Percentiles rank a stretch among this genome's conserved stretches.
These are phyloP conservation scores for Rhinopomastus cyanomelas DNA, from an alignment of 2,113 vertebrate species.

Conservation along the genomic window DNA sequence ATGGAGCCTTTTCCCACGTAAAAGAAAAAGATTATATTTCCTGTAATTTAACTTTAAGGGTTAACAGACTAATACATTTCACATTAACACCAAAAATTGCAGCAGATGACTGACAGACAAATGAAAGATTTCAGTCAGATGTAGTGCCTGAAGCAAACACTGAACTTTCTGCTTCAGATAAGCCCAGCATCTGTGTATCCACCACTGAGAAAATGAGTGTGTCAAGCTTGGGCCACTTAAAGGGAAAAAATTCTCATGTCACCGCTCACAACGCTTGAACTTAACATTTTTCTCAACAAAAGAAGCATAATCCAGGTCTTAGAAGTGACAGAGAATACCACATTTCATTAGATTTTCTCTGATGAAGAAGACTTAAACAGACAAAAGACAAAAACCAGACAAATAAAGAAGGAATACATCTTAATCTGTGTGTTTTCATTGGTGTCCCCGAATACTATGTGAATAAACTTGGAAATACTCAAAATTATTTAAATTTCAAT, in stretches of 20 bases:
- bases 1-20: neutral
- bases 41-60: neutral
- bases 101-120: slow-evolving; percentile 14
- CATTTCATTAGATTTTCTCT: slow-evolving; percentile 25
- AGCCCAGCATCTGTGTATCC: slow-evolving; percentile 38
- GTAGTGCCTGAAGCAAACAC: slow-evolving; percentile 45
- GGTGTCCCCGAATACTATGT: neutral
- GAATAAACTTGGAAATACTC: neutral
- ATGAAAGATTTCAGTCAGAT: slow-evolving; percentile 59
- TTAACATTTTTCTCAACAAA: slow-evolving; percentile 35
- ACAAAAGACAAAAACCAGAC: neutral
- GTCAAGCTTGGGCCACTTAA: neutral
- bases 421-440: neutral
- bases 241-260: slow-evolving; percentile 25
- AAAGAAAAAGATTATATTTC: neutral
- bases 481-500: neutral
- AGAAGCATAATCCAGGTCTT: slow-evolving; percentile 21
- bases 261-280: neutral
- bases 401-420: slow-evolving; percentile 5
- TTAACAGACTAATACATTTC: slow-evolving; percentile 20
- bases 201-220: slow-evolving; percentile 13
- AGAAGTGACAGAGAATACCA: neutral
- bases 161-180: slow-evolving; percentile 56
- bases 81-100: neutral
- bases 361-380: neutral